phyloP scores from a whole-genome alignment of 2,797 vertebrate species.

The Lepus oiostolus region DNA sequence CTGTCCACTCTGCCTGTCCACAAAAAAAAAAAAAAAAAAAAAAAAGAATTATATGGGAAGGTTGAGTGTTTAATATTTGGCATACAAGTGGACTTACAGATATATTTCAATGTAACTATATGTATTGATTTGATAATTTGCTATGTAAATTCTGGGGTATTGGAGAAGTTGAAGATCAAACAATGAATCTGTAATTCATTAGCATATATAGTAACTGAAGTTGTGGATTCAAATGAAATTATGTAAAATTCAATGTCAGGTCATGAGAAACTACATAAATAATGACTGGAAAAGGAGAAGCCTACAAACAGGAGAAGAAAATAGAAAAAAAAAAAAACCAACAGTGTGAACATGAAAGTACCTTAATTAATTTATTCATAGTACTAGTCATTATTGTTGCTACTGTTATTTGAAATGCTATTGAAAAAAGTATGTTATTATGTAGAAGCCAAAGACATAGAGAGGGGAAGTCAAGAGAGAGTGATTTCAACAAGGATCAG shows the following conservation, averaged over 20 bases:
- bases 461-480: not conserved
- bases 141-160: not conserved
- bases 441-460: not conserved
- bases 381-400: not conserved
- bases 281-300: not conserved
- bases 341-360: not conserved
- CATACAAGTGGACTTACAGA: not conserved
- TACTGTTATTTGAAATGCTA: not conserved
- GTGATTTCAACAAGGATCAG: not conserved
- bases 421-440: too few species aligned
- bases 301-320: not conserved
- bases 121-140: not conserved
- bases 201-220: not conserved
- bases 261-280: not conserved
- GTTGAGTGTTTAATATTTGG: constrained; percentile 20
- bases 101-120: not conserved
- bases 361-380: not conserved
- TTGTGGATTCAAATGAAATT: not conserved
- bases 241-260: not conserved
- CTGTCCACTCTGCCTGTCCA: too few species aligned
- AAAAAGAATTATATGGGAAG: not conserved
- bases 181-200: not conserved
- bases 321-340: not conserved
- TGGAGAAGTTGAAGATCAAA: not conserved
- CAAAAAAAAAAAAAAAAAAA: too few species aligned